These are phyloP conservation scores for Chinchilla lanigera DNA, from an alignment of 2,113 vertebrate species.

Conservation along the genomic window DNA sequence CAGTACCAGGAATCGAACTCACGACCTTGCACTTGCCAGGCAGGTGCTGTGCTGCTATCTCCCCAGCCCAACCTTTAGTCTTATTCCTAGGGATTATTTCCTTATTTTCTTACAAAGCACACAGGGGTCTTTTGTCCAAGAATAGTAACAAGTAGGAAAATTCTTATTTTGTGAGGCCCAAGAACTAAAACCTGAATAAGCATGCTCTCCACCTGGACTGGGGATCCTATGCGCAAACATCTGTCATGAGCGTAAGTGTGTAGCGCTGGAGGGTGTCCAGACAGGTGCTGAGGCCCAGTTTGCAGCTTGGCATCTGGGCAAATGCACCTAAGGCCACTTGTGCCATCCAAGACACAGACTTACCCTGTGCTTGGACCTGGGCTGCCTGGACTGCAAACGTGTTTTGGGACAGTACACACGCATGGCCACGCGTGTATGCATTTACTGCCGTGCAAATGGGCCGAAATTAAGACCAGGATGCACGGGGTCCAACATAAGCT, in stretches of 20 bases:
- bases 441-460: too few relatives aligned
- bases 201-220: neutral
- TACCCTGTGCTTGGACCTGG: too few relatives aligned
- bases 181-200: neutral
- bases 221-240: neutral
- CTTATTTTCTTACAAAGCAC: neutral
- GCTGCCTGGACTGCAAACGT: too few relatives aligned
- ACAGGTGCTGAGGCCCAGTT: neutral
- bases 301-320: neutral
- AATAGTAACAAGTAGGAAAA: neutral
- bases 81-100: neutral
- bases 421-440: neutral
- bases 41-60: too few relatives aligned
- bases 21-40: too few relatives aligned
- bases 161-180: neutral
- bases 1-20: too few relatives aligned
- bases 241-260: neutral
- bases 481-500: rapidly evolving
- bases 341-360: too few relatives aligned
- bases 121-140: neutral
- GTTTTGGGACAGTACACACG: too few relatives aligned
- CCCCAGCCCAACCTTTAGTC: neutral
- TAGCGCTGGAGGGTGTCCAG: neutral
- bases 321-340: neutral
- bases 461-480: neutral